Evolutionary conservation across 2,888 invertebrate genomes (phyloP).

Genomic region (Lithophane socia): DNA sequence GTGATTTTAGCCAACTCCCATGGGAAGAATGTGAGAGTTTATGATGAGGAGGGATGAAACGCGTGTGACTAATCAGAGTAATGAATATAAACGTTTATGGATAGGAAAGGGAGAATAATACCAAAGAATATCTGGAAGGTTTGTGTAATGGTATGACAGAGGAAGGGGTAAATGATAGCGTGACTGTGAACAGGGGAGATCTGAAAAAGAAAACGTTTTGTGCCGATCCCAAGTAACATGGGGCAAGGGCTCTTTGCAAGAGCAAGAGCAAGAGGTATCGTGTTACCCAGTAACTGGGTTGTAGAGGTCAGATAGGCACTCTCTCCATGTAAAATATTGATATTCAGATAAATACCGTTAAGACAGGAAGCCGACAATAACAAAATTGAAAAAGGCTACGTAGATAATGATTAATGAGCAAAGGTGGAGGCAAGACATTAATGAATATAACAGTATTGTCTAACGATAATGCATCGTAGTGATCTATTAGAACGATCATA

Average conservation of each 20-base stretch:
- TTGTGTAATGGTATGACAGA: not conserved
- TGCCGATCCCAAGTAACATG: not conserved
- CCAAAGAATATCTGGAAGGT: not conserved
- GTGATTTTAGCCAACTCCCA: no score
- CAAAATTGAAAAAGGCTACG: no score
- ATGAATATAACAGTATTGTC: not conserved
- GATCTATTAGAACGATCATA: not conserved
- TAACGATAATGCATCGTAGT: not conserved
- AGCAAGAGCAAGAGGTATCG: not conserved
- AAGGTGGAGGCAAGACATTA: constrained; percentile 20
- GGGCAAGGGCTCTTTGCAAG: accelerated
- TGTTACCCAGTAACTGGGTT: not conserved
- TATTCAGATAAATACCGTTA: not conserved
- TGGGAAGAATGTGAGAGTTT: no score
- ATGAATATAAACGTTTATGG: not conserved
- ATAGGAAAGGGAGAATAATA: not conserved
- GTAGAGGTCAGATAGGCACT: not conserved
- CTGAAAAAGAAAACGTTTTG: not conserved
- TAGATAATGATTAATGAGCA: constrained; percentile 17
- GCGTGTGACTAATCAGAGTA: not conserved
- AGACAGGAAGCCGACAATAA: not conserved
- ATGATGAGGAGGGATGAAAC: not conserved
- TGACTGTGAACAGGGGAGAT: not conserved
- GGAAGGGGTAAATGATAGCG: not conserved
- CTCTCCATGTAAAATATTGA: not conserved